phyloP scores from a whole-genome alignment of 2,888 invertebrate species.

The Lasius platythorax region DNA sequence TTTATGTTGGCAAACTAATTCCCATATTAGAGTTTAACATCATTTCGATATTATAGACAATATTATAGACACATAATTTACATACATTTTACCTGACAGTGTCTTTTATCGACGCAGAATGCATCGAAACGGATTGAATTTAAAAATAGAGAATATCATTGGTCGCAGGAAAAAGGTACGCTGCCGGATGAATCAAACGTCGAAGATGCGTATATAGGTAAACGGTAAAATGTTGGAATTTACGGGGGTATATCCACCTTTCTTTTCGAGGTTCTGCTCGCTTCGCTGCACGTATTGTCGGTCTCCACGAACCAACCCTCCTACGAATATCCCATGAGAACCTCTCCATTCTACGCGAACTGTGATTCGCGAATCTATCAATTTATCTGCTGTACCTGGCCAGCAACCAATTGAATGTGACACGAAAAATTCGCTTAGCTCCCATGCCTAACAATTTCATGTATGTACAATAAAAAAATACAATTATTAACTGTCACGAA shows the following conservation, averaged over 20 bases:
- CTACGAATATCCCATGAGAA: constrained; percentile 58
- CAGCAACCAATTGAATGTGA: constrained; percentile 37
- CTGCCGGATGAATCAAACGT: constrained; percentile 43
- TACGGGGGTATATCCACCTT: constrained; percentile 52
- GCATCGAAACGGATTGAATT: constrained; percentile 37
- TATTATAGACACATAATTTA: constrained; percentile 10
- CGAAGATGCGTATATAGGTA: neutral
- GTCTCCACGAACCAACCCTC: constrained; percentile 13
- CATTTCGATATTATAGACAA: neutral
- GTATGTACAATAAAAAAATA: constrained; percentile 32
- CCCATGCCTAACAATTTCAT: neutral
- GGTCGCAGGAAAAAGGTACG: constrained; percentile 32
- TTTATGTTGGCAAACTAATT: neutral
- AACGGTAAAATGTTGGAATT: constrained; percentile 54
- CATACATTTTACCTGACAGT: constrained; percentile 36
- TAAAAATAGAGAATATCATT: constrained; percentile 39
- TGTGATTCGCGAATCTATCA: constrained; percentile 61
- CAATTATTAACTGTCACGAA: neutral
- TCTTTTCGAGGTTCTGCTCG: constrained; percentile 44
- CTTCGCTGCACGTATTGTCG: constrained; percentile 51
- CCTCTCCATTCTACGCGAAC: constrained; percentile 50
- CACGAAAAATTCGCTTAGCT: constrained; percentile 56
- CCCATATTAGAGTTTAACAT: constrained; percentile 5
- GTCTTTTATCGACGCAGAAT: constrained; percentile 16
- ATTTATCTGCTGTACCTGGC: constrained; percentile 59